Conservation (phyloP, 2,797 vertebrate genomes). For the Oophaga sylvatica region DNA sequence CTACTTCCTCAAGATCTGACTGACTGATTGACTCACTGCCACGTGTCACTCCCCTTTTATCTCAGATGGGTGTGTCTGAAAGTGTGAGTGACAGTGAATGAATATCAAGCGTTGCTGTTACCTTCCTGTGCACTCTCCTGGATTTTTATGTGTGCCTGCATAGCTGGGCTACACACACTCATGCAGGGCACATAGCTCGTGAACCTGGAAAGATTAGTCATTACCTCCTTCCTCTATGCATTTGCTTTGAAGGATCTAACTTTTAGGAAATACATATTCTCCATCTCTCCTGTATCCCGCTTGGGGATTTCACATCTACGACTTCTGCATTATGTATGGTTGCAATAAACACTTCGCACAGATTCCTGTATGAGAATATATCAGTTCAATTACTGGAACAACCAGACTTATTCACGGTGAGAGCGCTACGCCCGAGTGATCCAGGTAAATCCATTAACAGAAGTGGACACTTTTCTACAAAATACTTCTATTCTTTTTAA, state of each 20-base stretch:
- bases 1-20: too few relatives aligned
- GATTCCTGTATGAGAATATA: not conserved
- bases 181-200: not conserved
- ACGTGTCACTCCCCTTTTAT: too few relatives aligned
- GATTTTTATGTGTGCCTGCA: too few relatives aligned
- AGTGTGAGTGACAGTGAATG: too few relatives aligned
- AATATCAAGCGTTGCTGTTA: too few relatives aligned
- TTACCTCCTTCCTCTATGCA: not conserved
- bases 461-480: not conserved
- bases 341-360: slow-evolving; percentile 11
- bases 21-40: too few relatives aligned
- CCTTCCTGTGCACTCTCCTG: too few relatives aligned
- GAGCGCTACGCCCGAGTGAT: not conserved
- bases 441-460: slow-evolving; percentile 1
- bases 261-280: slow-evolving; percentile 7
- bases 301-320: not conserved
- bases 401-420: not conserved
- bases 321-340: not conserved
- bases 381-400: slow-evolving; percentile 17
- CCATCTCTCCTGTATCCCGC: not conserved
- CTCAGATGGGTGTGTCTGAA: too few relatives aligned
- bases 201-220: slow-evolving; percentile 16
- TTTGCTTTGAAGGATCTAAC: not conserved
- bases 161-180: too few relatives aligned
- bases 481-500: not conserved